Evolutionary conservation across 2,113 vertebrate genomes (phyloP), one percentile per base, ranked within the genome.

Genomic region (Scopus umbretta): DNA sequence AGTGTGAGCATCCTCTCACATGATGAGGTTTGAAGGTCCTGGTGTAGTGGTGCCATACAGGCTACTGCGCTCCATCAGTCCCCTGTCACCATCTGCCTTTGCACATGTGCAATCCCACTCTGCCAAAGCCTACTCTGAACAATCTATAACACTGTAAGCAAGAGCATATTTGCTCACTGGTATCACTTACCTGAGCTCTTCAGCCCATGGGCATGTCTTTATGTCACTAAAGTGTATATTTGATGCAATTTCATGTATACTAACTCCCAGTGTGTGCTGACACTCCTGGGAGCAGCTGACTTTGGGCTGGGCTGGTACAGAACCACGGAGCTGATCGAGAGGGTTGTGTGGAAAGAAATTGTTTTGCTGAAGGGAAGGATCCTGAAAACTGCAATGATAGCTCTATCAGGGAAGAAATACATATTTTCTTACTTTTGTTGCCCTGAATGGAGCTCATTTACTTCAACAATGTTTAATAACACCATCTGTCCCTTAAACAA

Each of bases 151-250:
- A 26, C 19, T 53, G 8, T 10, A 56, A 59, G 13, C 5, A 15
- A 3, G 4, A 7, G 13, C 3, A 6, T 34, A 6, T 74, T 45
- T 72, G 21, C 8, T 71, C 36, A 45, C 9, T 74, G 25, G 12
- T 27, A 58, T 21, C 27, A 21, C 3, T 25, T 45, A 38, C 2
- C 55, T 7, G 13, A 66, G 30, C 11, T 72, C 36, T 38, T 84
- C 38, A 74, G 34, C 9, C 20, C 30, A 9, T 26, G 27, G 15
- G 23, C 17, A 42, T 15, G 22, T 59, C 13, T 2, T 34, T 62
- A 26, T 16, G 9, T 3, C 52, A 25, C 32, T 17, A 0, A 67
- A 68, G 21, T 7, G 7, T 6, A 2, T 7, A 2, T 20, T 16
- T 43, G 23, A 13, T 27, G 21, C 8, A 59, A 5, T n/a, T 4